Percentiles rank a stretch among this genome's conserved stretches.
phyloP scores from a whole-genome alignment of 2,113 vertebrate species.

The Entomyzon cyanotis region DNA sequence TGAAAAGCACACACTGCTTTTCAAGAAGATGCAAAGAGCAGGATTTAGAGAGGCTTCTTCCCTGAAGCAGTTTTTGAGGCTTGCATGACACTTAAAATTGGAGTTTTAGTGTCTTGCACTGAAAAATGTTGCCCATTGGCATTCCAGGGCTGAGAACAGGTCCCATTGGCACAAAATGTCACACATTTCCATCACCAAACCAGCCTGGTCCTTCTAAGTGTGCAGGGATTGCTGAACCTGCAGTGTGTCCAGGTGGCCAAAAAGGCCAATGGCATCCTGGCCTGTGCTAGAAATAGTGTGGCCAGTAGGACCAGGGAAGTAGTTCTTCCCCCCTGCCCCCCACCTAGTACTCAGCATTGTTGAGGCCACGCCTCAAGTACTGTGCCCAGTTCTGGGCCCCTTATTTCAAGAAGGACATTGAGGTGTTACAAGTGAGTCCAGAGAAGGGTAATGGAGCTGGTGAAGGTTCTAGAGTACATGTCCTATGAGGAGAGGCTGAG shows the following conservation, averaged over 20 bases:
- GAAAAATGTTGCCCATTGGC: neutral
- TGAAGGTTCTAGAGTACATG: neutral
- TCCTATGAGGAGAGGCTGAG: neutral
- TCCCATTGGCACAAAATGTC: neutral
- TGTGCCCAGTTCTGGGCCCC: neutral
- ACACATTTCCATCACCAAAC: neutral
- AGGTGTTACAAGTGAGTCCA: neutral
- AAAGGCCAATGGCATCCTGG: neutral
- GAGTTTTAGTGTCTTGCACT: neutral
- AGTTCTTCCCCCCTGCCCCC: rapidly evolving
- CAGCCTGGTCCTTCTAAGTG: neutral
- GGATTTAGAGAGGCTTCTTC: neutral
- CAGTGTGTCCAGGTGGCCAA: neutral
- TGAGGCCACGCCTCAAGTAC: neutral
- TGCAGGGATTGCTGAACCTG: neutral
- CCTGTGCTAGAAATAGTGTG: neutral
- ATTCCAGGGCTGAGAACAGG: neutral
- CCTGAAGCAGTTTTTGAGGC: neutral
- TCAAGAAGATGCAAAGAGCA: neutral
- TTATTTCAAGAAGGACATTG: neutral
- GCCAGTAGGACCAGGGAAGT: neutral
- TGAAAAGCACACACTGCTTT: neutral
- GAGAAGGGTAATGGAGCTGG: neutral
- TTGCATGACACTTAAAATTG: neutral
- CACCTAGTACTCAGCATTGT: neutral